Evolutionary conservation across 2,113 vertebrate genomes (phyloP).

Genomic region (Otocyon megalotis): DNA sequence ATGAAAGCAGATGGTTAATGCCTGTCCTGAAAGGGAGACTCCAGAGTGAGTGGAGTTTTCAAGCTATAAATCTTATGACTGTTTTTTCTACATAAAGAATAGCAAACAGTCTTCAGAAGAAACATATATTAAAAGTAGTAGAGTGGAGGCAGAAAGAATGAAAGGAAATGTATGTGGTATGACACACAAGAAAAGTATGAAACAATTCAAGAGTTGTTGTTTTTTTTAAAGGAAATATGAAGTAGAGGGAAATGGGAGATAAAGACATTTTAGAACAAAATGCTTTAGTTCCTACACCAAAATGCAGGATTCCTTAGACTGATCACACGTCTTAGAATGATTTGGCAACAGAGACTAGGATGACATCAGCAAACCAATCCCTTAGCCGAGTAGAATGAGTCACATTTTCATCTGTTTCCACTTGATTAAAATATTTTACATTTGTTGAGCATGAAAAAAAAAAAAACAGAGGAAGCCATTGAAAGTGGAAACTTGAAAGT

Average conservation of each 20-base stretch:
- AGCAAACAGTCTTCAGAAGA: slow-evolving; percentile 7
- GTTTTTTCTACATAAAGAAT: slow-evolving; percentile 46
- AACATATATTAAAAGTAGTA: slow-evolving; percentile 3
- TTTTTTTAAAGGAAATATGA: not conserved
- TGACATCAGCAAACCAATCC: slow-evolving; percentile 84
- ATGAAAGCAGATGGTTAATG: not conserved
- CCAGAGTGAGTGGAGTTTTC: not conserved
- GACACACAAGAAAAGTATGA: slow-evolving; percentile 57
- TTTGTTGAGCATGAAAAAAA: slow-evolving; percentile 72
- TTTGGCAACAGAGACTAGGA: slow-evolving; percentile 66
- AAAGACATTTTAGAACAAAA: slow-evolving; percentile 58
- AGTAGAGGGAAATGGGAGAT: not conserved
- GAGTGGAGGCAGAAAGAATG: not conserved
- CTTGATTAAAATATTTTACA: slow-evolving; percentile 80
- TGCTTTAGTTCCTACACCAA: slow-evolving; percentile 66
- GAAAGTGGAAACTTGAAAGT: slow-evolving; percentile 79
- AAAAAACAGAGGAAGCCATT: slow-evolving; percentile 74
- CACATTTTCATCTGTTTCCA: slow-evolving; percentile 83
- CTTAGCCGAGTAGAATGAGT: slow-evolving; percentile 75
- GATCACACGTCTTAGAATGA: slow-evolving; percentile 67
- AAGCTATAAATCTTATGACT: not conserved
- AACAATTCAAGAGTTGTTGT: not conserved
- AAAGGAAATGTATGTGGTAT: slow-evolving; percentile 43
- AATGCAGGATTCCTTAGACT: slow-evolving; percentile 48
- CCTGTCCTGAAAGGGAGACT: not conserved